These are phyloP conservation scores for Limenitis camilla DNA, from an alignment of 2,888 invertebrate species.

Conservation along the genomic window DNA sequence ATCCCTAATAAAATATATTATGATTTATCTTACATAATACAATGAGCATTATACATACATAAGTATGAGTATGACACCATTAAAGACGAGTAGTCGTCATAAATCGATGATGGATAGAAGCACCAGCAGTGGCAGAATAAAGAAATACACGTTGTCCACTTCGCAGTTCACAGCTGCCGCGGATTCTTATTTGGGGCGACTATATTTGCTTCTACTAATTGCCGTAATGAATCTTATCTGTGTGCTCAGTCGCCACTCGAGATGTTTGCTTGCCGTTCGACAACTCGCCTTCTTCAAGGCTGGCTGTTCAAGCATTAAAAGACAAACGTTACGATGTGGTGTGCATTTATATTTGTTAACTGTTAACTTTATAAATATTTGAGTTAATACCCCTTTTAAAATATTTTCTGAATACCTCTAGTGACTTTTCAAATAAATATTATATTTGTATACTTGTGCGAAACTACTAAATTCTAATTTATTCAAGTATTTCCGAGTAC, in stretches of 20 bases:
- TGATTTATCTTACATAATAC: too few species aligned
- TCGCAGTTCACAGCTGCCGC: background rate
- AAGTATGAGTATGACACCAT: too few species aligned
- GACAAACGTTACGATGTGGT: conserved; percentile 7
- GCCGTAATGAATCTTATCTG: conserved; percentile 65
- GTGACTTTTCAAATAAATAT: background rate
- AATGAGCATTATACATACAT: too few species aligned
- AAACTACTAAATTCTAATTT: too few species aligned
- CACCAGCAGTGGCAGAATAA: background rate
- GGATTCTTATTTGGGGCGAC: conserved; percentile 45
- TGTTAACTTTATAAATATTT: conserved; percentile 11
- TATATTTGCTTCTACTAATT: conserved; percentile 65
- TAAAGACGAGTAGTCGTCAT: too few species aligned
- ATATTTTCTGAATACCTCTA: conserved; percentile 14
- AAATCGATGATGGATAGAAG: background rate
- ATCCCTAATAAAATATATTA: too few species aligned
- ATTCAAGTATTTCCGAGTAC: too few species aligned
- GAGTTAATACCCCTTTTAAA: conserved; percentile 22
- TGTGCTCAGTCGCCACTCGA: conserved; percentile 49
- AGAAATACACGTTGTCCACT: conserved; percentile 10
- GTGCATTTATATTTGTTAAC: conserved; percentile 13
- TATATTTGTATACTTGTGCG: background rate
- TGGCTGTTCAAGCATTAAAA: conserved; percentile 23
- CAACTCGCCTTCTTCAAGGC: conserved; percentile 45
- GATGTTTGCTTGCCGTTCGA: conserved; percentile 45